phyloP scores from a whole-genome alignment of 2,113 vertebrate genomes.

The Catagonus wagneri region DNA sequence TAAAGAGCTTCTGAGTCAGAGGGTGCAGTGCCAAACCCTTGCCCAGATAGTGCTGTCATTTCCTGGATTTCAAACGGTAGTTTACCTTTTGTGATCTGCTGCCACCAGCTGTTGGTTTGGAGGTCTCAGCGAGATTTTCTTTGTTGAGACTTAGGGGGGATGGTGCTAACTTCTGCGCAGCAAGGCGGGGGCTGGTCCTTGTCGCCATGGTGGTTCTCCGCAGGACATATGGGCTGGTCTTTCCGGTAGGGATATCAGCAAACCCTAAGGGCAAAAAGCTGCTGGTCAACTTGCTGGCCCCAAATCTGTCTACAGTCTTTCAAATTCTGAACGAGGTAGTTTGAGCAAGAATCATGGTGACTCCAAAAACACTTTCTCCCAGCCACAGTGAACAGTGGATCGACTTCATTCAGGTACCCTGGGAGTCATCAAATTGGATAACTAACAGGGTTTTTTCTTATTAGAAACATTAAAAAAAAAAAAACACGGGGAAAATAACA shows the following conservation, averaged over 20 bases:
- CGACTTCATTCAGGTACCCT: background rate
- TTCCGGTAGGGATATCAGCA: slow-evolving; percentile 90
- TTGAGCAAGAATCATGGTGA: background rate
- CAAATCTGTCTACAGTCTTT: background rate
- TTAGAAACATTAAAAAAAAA: slow-evolving; percentile 26
- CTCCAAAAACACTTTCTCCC: background rate
- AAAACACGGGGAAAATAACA: background rate
- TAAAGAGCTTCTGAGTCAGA: background rate
- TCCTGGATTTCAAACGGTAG: background rate
- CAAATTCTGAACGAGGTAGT: background rate
- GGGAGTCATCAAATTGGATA: background rate
- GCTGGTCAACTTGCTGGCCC: background rate
- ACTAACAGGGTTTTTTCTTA: background rate
- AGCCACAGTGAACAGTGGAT: background rate
- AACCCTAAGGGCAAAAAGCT: slow-evolving; percentile 87
- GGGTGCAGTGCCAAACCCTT: rapidly evolving
- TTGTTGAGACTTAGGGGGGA: slow-evolving; percentile 1
- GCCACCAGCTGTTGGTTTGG: slow-evolving; percentile 87
- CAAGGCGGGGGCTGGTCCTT: slow-evolving; percentile 87
- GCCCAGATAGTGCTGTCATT: background rate
- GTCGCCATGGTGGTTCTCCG: slow-evolving; percentile 87
- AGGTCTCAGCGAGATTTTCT: slow-evolving; percentile 75
- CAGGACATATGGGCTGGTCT: slow-evolving; percentile 90
- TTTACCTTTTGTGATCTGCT: slow-evolving; percentile 89
- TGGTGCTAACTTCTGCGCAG: slow-evolving; percentile 77